Evolutionary conservation across 1,140 invertebrate species (phyloP).

Genomic region (Samia ricini): DNA sequence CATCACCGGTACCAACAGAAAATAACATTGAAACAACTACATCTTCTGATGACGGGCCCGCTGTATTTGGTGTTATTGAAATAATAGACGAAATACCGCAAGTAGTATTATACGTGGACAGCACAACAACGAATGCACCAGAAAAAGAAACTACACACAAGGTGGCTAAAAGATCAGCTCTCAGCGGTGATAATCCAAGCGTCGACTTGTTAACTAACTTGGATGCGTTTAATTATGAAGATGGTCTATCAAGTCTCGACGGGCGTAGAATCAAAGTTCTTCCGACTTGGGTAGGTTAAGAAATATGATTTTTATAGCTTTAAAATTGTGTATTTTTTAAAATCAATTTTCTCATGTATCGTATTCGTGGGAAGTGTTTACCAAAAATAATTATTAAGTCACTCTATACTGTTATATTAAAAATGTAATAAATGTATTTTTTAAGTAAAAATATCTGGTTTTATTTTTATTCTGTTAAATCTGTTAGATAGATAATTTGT

Average conservation of each 20-base stretch:
- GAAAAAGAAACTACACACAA: conserved; percentile 35
- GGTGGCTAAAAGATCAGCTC: conserved; percentile 47
- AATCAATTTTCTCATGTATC: background rate
- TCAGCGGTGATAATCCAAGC: conserved; percentile 44
- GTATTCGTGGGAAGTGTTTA: background rate
- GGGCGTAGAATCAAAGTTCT: conserved; percentile 61
- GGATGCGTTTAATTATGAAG: conserved; percentile 41
- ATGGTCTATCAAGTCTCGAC: conserved; percentile 39
- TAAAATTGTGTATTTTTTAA: background rate
- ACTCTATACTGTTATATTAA: background rate
- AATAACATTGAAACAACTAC: conserved; percentile 37
- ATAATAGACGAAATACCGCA: conserved; percentile 46
- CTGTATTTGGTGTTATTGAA: conserved; percentile 35
- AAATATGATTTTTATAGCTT: background rate
- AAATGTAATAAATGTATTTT: background rate
- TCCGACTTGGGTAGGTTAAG: conserved; percentile 53
- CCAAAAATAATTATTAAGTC: background rate
- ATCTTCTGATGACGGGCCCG: conserved; percentile 18
- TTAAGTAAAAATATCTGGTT: background rate
- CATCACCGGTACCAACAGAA: conserved; percentile 31
- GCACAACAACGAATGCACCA: conserved; percentile 23
- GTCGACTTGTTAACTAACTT: conserved; percentile 49
- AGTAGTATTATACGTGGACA: conserved; percentile 30
- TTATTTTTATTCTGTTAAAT: background rate
- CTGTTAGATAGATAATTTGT: background rate